Base-by-base conservation (phyloP, 2,888 invertebrate species). In the Volucella inanis region DNA sequence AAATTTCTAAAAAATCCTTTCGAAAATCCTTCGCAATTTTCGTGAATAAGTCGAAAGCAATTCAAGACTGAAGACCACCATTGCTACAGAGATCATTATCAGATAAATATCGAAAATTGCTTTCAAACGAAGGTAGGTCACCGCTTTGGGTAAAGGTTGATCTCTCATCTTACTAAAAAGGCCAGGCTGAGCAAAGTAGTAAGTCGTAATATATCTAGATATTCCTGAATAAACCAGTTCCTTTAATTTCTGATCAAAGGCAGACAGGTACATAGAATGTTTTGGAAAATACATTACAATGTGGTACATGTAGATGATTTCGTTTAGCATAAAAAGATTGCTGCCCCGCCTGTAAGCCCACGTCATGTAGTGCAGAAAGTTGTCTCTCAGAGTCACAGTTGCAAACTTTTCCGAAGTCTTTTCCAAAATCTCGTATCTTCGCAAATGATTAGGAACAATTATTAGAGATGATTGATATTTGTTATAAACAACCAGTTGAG, bases 271-370 rank as follows among this genome's bases (percentile, higher is more conserved):
- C 0, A 89, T 82, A 0, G 90, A 90, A 41, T 90, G 88, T 11
- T 89, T 89, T 0, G 86, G 88, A 68, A 90, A 64, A 10, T 87
- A 90, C 87, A 90, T 89, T 22, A 89, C 90, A 75, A 89, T 52
- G 54, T 90, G 90, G 38, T 88, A 88, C 1, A 86, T 71, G 61
- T 87, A 89, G 38, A 90, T 88, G n/a, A 89, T 88, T 68, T 91
- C 90, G 0, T 76, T 70, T 1, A 91, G 87, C 14, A 88, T 87
- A 9, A 88, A 87, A 6, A 91, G 50, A 0, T 82, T 82, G 12
- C 89, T 90, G 70, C 59, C 57, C 2, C 68, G 86, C 0, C 87
- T 81, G 49, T 89, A 50, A 0, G 9, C n/a, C 8, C 8, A 43
- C 0, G 41, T 71, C 52, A 90, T 90, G 67, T 90, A 90, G 38